Evolutionary conservation across 35 echinoderm and acorn worm genomes (phyloP).

Genomic region (Patiria miniata): DNA sequence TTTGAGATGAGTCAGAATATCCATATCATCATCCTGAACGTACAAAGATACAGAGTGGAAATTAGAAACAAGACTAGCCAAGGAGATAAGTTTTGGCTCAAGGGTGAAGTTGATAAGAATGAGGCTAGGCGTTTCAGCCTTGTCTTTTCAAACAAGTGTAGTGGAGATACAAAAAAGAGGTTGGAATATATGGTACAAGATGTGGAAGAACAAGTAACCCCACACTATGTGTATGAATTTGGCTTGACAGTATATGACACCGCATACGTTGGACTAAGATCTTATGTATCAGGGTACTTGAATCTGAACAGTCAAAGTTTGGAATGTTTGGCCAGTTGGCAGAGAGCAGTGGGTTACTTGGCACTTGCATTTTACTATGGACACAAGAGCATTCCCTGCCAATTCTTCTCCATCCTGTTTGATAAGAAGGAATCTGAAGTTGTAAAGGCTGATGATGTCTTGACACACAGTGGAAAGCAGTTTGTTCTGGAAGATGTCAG

Average conservation of each 20-base stretch:
- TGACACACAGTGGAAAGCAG: conserved; percentile 19
- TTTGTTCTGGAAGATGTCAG: conserved; percentile 22
- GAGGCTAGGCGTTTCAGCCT: conserved; percentile 23
- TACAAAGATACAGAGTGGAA: background rate
- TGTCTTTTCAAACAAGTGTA: background rate
- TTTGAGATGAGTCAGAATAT: conserved; percentile 29
- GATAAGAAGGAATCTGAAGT: conserved; percentile 2
- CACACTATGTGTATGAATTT: conserved; percentile 56
- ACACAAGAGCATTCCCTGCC: conserved; percentile 28
- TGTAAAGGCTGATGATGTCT: background rate
- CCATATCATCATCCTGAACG: conserved; percentile 25
- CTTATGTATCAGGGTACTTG: conserved; percentile 45
- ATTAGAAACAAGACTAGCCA: background rate
- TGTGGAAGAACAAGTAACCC: background rate
- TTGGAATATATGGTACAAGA: background rate
- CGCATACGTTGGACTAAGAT: conserved; percentile 1
- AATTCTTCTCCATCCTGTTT: conserved; percentile 41
- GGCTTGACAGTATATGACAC: conserved; percentile 33
- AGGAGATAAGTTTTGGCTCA: background rate
- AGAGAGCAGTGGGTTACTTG: conserved; percentile 31
- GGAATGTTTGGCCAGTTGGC: background rate
- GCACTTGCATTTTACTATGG: conserved; percentile 47
- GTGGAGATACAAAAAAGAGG: background rate
- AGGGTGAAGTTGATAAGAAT: conserved; percentile 22
- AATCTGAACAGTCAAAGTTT: background rate